Conservation (phyloP, 2,113 vertebrate genomes). For the Daboia siamensis region DNA sequence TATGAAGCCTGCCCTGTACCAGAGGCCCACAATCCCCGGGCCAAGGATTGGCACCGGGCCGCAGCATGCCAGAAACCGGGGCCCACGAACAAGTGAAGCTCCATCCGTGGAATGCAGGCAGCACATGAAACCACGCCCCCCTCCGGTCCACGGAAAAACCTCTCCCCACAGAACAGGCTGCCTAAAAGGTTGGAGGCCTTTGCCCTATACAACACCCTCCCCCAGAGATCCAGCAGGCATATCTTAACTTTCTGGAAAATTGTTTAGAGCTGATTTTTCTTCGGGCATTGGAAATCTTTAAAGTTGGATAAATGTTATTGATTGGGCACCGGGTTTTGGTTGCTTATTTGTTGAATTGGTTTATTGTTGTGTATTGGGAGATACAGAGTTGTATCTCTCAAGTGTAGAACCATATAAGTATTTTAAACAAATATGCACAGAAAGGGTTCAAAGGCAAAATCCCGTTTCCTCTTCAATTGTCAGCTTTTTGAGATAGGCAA, state of each 20-base stretch:
- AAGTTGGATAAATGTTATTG: background rate
- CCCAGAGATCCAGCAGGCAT: background rate
- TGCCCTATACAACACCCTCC: background rate
- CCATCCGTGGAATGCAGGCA: background rate
- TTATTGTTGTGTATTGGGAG: background rate
- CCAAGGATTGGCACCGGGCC: background rate
- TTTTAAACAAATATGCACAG: background rate
- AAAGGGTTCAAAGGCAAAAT: background rate
- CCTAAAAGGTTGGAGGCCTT: background rate
- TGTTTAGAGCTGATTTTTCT: background rate
- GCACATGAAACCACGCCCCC: background rate
- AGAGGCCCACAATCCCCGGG: background rate
- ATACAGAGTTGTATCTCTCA: background rate
- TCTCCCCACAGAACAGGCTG: background rate
- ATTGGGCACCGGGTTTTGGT: background rate
- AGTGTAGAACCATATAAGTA: background rate
- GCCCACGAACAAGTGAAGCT: background rate
- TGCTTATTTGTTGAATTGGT: background rate
- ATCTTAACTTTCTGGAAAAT: background rate
- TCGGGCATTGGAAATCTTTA: background rate
- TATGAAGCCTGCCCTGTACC: too few species aligned
- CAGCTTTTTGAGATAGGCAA: background rate
- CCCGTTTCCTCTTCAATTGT: background rate
- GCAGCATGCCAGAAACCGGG: background rate
- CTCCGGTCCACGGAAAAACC: background rate